These are phyloP conservation scores for Tetramorium alpestre DNA, from an alignment of 1,140 invertebrate species.

Conservation along the genomic window DNA sequence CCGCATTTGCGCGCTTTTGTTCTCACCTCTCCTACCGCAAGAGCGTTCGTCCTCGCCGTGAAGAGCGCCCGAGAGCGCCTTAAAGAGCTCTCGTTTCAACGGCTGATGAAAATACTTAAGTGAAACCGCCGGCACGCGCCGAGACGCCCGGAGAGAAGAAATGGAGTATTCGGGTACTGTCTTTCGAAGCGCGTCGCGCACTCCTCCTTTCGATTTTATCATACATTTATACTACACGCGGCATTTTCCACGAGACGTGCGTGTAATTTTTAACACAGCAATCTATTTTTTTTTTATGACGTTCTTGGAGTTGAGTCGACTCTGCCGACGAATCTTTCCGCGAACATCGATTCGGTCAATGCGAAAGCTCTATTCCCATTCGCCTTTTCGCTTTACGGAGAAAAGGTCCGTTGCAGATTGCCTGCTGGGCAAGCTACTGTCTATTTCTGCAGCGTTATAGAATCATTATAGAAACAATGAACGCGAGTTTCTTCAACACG, in stretches of 20 bases:
- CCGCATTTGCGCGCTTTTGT: constrained; percentile 27
- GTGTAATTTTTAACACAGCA: not conserved
- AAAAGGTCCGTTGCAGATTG: not conserved
- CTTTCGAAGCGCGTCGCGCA: not conserved
- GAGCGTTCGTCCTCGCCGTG: constrained; percentile 17
- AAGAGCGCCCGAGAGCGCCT: not conserved
- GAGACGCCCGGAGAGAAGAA: not conserved
- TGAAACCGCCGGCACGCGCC: not conserved
- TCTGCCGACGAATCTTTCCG: not conserved
- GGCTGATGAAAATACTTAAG: constrained; percentile 32
- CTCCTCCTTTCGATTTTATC: not conserved
- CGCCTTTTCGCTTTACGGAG: constrained; percentile 6
- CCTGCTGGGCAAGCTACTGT: not conserved
- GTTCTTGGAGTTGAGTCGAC: not conserved
- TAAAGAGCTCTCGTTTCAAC: constrained; percentile 30
- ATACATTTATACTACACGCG: not conserved
- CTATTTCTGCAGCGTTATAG: not conserved
- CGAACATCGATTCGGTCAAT: constrained; percentile 17
- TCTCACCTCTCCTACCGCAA: constrained; percentile 15
- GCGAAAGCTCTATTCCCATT: not conserved
- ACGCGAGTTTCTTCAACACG: not conserved
- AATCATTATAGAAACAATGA: constrained; percentile 29
- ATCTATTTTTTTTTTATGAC: not conserved
- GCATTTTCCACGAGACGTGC: not conserved
- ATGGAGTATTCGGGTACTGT: not conserved